Base-by-base conservation (phyloP, 2,113 vertebrate species). In the Eurypyga helias region DNA sequence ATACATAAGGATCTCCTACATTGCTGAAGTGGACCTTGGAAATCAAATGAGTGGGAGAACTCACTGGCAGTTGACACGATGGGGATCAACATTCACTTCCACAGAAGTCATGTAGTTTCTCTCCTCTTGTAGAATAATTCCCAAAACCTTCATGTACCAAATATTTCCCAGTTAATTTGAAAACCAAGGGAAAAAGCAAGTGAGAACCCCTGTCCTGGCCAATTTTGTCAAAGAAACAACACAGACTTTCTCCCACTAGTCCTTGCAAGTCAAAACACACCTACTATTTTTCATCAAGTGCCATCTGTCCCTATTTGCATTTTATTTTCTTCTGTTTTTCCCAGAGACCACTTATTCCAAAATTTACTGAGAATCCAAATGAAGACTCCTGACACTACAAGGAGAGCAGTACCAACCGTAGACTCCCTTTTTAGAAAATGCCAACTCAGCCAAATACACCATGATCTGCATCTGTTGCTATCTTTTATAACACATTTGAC, bases 191-290 rank as follows among this genome's bases (percentile, higher is more conserved):
- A 75, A 62, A 7, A 60, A 89, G 5, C 28, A 45, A 83, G 12
- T 0, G 1, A 83, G 16, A 84, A 72, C 1, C 13, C 34, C 20
- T 33, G 45, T 67, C 5, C 3, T 60, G 6, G 18, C 8, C 43
- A 41, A 9, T 86, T 69, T 91, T 86, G 28, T 55, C 9, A 64
- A 17, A 71, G 34, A 82, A 90, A 52, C 7, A 90, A 10, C 9
- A 29, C 8, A 25, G 5, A 51, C 58, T 77, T 91, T 88, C 48
- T 52, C 90, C 21, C 4, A 6, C 7, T 15, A 9, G 3, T 73
- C 10, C 19, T 41, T 77, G 24, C 20, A 88, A 69, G 2, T 1
- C 13, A 46, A 45, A 89, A 8, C 6, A 26, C 4, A 46, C 36
- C 65, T 67, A 75, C 15, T 36, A 7, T 24, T 83, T 75, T 75